These are phyloP conservation scores for Pluvianellus socialis DNA, from an alignment of 2,113 vertebrate species.

Conservation along the genomic window DNA sequence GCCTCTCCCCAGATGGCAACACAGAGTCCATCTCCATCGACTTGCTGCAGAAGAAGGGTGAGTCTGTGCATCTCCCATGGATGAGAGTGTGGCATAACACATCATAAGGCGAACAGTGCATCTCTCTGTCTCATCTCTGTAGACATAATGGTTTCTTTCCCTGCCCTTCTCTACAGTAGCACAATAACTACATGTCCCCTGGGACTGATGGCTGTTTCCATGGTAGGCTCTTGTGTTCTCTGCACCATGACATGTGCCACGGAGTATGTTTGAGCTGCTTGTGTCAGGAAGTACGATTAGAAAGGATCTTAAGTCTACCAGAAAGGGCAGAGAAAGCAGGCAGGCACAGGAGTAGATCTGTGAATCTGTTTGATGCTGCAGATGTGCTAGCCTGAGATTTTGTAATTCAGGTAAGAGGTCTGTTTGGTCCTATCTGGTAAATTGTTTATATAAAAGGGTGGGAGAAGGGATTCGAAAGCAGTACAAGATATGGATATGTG, in stretches of 20 bases:
- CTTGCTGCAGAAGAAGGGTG: conserved; percentile 91
- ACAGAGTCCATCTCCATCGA: conserved; percentile 87
- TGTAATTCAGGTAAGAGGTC: not conserved
- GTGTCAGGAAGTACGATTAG: not conserved
- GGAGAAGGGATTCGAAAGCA: not conserved
- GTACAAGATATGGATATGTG: not conserved
- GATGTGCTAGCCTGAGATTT: not conserved
- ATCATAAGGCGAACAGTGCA: not conserved
- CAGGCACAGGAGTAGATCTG: not conserved
- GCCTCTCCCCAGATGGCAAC: conserved; percentile 90
- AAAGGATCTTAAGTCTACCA: not conserved
- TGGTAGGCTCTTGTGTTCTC: not conserved
- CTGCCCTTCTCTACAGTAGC: not conserved
- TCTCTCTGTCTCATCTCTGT: not conserved
- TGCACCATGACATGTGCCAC: not conserved
- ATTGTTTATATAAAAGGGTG: not conserved
- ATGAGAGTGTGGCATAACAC: fast-evolving
- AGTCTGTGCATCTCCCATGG: not conserved
- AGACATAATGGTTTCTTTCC: not conserved
- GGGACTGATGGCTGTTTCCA: not conserved
- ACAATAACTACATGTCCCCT: not conserved
- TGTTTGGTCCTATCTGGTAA: not conserved
- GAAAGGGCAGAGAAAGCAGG: not conserved
- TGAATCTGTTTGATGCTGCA: not conserved
- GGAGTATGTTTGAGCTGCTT: not conserved